Base-by-base conservation (phyloP, 2,797 vertebrate species). In the Lophius americanus region DNA sequence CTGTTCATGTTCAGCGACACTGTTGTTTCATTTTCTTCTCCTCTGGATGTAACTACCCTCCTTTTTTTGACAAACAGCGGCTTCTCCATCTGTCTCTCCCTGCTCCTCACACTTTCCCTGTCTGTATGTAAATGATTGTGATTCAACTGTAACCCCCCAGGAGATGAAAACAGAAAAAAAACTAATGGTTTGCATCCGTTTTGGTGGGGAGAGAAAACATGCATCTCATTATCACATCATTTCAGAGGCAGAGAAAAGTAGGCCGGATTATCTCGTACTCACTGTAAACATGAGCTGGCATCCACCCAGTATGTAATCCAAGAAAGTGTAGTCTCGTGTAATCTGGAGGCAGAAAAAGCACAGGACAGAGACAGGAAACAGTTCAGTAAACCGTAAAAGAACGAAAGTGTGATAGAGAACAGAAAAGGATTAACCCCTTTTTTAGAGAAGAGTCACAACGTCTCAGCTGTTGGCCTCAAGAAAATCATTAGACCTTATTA, bases 201-300 rank as follows among this genome's bases (percentile, higher is more conserved):
- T 75, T 62, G 1, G 3, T 57, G 47, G 61, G 63, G 36, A 63
- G 50, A 59, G 50, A 59, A 69, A 76, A 74, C 61, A 55, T 60
- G 61, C 50, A 68, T 77, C 43, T 77, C 79, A 79, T 85, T 73
- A 70, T 52, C 64, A 58, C 46, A 35, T 57, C 35, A 35, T 13
- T 67, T 13, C 43, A 66, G 69, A 12, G 11, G 64, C 50, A 59
- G 43, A 60, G 59, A 60, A 65, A 60, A 11, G 23, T 23, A 9
- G 38, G n/a, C 44, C 69, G 59, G 61, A n/a, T 59, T 36, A 70
- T 62, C 47, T 72, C 1, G n/a, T 84, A 90, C 97, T 99, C 91
- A 99, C 98, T 0, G 98, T 99, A 84, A 99, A 99, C 96, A 98
- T 97, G 78, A 99, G 92, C 70, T 99, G 98, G 88, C 97, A 98